phyloP scores from a whole-genome alignment of 2,888 invertebrate genomes.

The Drosophila barbarae region DNA sequence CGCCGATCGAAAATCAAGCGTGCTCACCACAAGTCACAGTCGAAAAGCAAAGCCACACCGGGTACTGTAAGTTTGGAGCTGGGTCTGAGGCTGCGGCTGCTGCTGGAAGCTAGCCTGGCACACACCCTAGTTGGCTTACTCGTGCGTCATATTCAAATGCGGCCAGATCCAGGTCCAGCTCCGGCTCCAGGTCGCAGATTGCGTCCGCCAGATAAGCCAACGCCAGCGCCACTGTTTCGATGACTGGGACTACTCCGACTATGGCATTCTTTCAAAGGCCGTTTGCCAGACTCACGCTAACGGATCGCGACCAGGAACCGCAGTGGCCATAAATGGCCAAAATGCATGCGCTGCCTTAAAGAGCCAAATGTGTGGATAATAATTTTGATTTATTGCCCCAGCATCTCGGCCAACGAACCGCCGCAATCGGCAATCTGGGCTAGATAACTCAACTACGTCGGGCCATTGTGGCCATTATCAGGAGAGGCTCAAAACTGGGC shows the following conservation, averaged over 20 bases:
- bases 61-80: slow-evolving; percentile 20
- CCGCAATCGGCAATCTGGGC: slow-evolving; percentile 56
- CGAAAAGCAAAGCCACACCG: slow-evolving; percentile 35
- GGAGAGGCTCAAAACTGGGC: slow-evolving; percentile 37
- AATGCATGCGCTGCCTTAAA: slow-evolving; percentile 68
- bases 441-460: slow-evolving; percentile 60
- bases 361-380: slow-evolving; percentile 73
- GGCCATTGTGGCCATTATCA: slow-evolving; percentile 51
- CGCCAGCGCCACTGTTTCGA: slow-evolving; percentile 69
- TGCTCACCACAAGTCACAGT: slow-evolving; percentile 66
- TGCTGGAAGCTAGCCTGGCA: slow-evolving; percentile 33
- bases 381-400: slow-evolving; percentile 72
- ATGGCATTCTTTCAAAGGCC: slow-evolving; percentile 71
- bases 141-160: slow-evolving; percentile 75
- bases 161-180: slow-evolving; percentile 36
- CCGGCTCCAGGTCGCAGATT: slow-evolving; percentile 48
- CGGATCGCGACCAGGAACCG: slow-evolving; percentile 64
- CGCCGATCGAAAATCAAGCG: slow-evolving; percentile 72
- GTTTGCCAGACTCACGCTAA: slow-evolving; percentile 54
- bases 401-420: slow-evolving; percentile 35
- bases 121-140: slow-evolving; percentile 70
- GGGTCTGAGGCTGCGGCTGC: slow-evolving; percentile 8
- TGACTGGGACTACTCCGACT: slow-evolving; percentile 28
- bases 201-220: slow-evolving; percentile 66
- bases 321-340: slow-evolving; percentile 62